These are phyloP conservation scores for Nyctibius bracteatus DNA, from an alignment of 2,113 vertebrate species.

Conservation along the genomic window DNA sequence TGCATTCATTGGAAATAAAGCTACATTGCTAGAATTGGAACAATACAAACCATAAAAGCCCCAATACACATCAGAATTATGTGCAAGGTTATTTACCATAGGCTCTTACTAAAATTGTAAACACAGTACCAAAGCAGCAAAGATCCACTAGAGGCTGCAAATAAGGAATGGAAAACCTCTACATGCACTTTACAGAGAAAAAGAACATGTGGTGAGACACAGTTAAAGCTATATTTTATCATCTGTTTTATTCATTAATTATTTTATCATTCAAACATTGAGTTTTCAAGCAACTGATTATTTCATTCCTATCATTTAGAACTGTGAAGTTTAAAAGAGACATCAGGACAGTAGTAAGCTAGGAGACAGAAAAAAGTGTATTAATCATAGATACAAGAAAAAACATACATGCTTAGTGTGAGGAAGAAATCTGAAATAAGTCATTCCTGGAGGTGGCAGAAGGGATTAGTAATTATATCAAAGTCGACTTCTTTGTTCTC, in stretches of 20 bases:
- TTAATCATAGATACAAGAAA: not conserved
- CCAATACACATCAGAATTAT: not conserved
- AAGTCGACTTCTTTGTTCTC: not conserved
- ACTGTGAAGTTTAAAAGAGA: not conserved
- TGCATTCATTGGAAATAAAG: not conserved
- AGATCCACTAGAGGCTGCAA: not conserved
- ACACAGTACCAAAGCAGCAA: not conserved
- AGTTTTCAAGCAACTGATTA: not conserved
- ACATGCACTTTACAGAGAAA: accelerated
- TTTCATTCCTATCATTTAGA: not conserved
- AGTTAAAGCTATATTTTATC: not conserved
- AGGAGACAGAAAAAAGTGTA: not conserved
- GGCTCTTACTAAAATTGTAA: not conserved
- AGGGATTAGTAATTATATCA: not conserved
- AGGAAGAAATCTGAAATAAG: not conserved
- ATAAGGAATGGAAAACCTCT: not conserved
- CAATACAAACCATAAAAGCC: not conserved
- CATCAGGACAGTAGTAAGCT: not conserved
- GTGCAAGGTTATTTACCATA: not conserved
- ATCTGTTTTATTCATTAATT: not conserved
- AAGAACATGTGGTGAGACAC: not conserved
- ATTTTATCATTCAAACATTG: not conserved
- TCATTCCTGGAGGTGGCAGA: not conserved
- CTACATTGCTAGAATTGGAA: not conserved
- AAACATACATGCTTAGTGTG: not conserved